These are phyloP conservation scores for Coregonus sp. DNA, from an alignment of 2,797 vertebrate genomes.

Conservation along the genomic window DNA sequence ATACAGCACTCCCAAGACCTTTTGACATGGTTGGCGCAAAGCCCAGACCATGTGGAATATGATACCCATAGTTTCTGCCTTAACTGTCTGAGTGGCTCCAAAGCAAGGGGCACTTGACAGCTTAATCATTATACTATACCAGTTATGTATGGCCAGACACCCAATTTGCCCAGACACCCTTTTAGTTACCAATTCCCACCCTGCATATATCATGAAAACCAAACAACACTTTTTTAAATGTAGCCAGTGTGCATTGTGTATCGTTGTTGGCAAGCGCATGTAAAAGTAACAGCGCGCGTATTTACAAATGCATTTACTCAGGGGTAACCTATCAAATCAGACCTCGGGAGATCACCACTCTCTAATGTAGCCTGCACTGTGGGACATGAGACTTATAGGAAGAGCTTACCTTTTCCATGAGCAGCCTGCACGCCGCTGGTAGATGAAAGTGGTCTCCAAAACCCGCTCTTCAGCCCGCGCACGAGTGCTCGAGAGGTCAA, in stretches of 20 bases:
- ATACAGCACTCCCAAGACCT: not conserved
- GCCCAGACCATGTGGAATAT: not conserved
- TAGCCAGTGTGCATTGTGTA: not conserved
- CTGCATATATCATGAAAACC: not conserved
- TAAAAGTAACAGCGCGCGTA: too few species aligned
- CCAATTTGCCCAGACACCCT: not conserved
- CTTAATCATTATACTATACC: not conserved
- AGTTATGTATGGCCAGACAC: not conserved
- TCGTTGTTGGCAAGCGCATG: too few species aligned
- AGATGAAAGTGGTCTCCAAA: constrained; percentile 5
- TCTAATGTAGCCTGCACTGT: not conserved
- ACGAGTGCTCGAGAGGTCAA: constrained; percentile 8
- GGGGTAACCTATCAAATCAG: too few species aligned
- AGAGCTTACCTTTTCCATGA: not conserved
- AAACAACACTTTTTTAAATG: not conserved
- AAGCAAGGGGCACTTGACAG: not conserved
- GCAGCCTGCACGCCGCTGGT: not conserved
- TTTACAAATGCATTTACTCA: too few species aligned
- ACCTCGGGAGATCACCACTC: too few species aligned
- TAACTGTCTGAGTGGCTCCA: constrained; percentile 3
- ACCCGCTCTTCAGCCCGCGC: not conserved
- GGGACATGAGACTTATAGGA: too few species aligned
- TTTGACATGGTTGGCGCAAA: not conserved
- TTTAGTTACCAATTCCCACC: not conserved
- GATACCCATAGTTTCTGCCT: not conserved